Evolutionary conservation across 2,888 invertebrate species (phyloP), one percentile per base, ranked within the genome.

Genomic region (Anodontia alba): DNA sequence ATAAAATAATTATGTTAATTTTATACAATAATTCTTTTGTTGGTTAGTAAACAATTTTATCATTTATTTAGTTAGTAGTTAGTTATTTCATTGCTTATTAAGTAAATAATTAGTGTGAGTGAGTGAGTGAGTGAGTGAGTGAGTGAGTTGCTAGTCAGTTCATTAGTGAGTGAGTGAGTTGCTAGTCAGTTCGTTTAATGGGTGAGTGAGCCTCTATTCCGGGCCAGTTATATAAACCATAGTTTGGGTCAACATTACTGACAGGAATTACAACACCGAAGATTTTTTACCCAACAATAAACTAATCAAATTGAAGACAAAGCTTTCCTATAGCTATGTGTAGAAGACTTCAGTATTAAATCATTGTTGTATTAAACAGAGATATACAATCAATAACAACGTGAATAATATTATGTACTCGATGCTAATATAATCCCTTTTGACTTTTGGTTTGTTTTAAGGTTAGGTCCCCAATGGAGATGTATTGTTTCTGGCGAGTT

Each of bases 381-480:
- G 70, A 70, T 70, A 70, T 29, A 70, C 46, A 46, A 72, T 72
- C 72, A 72, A 72, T 72, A 72, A 20, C 10, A 46, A 49, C 43
- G 38, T 78, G 83, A 80, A 80, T 85, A 80, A 82, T 80, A 78
- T 82, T 83, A 83, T 78, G 70, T 85, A 85, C 46, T 76, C 49
- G 70, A 84, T 78, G 81, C 80, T 78, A 67, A 71, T 43, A 46
- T 42, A 38, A 69, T 75, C 77, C 75, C 78, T 76, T 78, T 79
- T 51, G 31, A 78, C 78, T 80, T 76, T 72, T 49, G 49, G 67
- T 84, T 81, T 79, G 81, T 84, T 74, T 76, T 74, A 75, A 84
- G 80, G 76, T 77, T 54, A 31, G 43, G 66, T 71, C 84, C 79
- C 73, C 26, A 57, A 62, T 77, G 81, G 49, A n/a, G 66, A 38